These are phyloP conservation scores for Halisarca cf. caerulea DNA, from an alignment of 37 sponge, comb jelly and placozoan genomes.

Conservation along the genomic window DNA sequence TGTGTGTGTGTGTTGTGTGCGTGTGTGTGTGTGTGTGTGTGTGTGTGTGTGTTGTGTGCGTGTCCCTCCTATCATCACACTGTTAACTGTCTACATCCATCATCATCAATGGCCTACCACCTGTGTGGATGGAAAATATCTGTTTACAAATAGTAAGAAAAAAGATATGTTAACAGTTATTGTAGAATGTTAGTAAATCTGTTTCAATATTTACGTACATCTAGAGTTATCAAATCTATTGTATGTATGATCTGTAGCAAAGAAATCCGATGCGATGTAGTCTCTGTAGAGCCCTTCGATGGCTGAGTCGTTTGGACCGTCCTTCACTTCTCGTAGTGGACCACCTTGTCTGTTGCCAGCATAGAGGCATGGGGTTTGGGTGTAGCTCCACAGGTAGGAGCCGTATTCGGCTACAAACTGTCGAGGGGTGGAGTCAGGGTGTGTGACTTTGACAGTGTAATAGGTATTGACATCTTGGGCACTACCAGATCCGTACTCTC, in stretches of 20 bases:
- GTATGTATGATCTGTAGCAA: not conserved
- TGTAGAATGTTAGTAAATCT: too few species aligned
- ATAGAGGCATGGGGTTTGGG: constrained; percentile 1
- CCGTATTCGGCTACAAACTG: constrained; percentile 12
- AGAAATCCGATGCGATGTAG: not conserved
- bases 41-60: too few species aligned
- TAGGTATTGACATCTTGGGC: not conserved
- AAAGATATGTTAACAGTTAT: too few species aligned
- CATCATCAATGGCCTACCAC: too few species aligned
- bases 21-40: too few species aligned
- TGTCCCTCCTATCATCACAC: too few species aligned
- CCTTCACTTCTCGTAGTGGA: not conserved
- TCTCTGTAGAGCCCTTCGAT: constrained; percentile 9
- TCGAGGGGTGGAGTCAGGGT: not conserved
- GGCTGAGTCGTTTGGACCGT: constrained; percentile 1
- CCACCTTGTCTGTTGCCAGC: constrained; percentile 21
- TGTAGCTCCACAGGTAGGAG: not conserved
- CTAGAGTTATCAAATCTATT: not conserved
- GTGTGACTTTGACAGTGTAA: not conserved
- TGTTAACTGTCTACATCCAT: too few species aligned
- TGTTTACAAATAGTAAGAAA: too few species aligned
- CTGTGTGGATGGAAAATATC: too few species aligned
- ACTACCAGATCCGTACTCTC: constrained; percentile 1
- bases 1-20: too few species aligned
- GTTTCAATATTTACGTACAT: too few species aligned